Evolutionary conservation across 1,140 invertebrate species (phyloP), one percentile per base, ranked within the genome.

Genomic region (Nymphalis io): DNA sequence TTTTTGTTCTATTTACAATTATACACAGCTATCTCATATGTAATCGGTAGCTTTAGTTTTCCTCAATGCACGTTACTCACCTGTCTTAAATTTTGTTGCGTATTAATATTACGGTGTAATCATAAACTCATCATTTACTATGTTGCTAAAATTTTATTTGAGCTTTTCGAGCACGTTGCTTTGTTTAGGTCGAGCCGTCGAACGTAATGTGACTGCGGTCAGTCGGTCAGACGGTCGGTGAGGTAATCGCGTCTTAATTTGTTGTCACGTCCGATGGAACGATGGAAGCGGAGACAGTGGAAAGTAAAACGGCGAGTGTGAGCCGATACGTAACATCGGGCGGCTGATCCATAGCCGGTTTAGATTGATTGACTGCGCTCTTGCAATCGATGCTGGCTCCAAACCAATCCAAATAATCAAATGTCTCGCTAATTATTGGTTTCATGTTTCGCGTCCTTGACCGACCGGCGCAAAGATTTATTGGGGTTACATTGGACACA

Each of bases 271-370:
- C 55, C 61, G 44, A 38, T 16, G 55, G 55, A 60, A 64, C 61
- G 44, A 38, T 16, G 55, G 55, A 60, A 64, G 60, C 59, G 71
- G 65, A 73, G 33, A 46, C 72, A 55, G 68, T 71, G 42, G 74
- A 76, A 73, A 76, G 71, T 73, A 66, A 75, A 67, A 40, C 33
- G 39, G 59, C 63, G 68, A 73, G 65, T 74, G 62, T 77, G 72
- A 68, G 74, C 58, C 71, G 66, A 70, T 21, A 76, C 73, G 65
- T 70, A 74, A 70, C 60, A 44, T 6, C 23, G n/a, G 21, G 6
- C 23, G 48, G 18, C 60, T 20, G 15, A 21, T 55, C 18, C 11
- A 8, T 21, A n/a, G 58, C 42, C 42, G 48, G n/a, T 12, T 44
- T n/a, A 0, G 48, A 58, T n/a, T n/a, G 58, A 20, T 46, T 53